Evolutionary conservation across 2,888 invertebrate genomes (phyloP), one percentile per base, ranked within the genome.

Genomic region (Calameuta idolon): DNA sequence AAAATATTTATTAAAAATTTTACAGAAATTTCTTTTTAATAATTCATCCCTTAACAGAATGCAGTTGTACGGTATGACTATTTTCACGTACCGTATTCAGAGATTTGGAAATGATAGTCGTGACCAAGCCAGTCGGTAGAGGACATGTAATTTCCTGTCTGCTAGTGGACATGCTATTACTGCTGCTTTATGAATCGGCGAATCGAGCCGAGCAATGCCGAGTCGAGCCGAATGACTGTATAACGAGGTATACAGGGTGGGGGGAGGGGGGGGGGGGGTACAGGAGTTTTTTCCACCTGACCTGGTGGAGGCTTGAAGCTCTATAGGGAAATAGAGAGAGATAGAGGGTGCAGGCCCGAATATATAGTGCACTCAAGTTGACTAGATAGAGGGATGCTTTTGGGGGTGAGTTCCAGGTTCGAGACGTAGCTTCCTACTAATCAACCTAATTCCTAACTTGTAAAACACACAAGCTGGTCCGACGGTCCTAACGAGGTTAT

Each of bases 381-480:
- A 23, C 55, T 55, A 23, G 55, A 55, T 9, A 55, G 55, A 2
- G 23, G 23, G 5, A 55, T 55, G 55, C 55, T 55, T 55, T 55
- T 55, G 23, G 55, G 69, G 71, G 12, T 34, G 71, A 71, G 23
- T 15, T 34, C 12, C 31, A 23, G 33, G 71, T 34, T 31, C 71
- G 71, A 31, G 71, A 31, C 33, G 71, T 71, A 34, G 71, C 85
- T 85, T 84, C 84, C 85, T 88, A 86, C 91, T 91, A 91, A 91
- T 91, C 91, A 91, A 90, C 90, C 89, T 90, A 90, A 91, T 91
- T 91, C 89, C 89, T 91, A 91, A 91, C 91, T 91, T 90, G 91
- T 91, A 91, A 91, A 91, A 91, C 90, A 91, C 91, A 91, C 91
- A 91, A 87, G 84, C 87, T 84, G 82, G 87, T 82, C 85, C 77